Conservation (phyloP, 2,888 invertebrate genomes). For the Caenorhabditis parvicauda region DNA sequence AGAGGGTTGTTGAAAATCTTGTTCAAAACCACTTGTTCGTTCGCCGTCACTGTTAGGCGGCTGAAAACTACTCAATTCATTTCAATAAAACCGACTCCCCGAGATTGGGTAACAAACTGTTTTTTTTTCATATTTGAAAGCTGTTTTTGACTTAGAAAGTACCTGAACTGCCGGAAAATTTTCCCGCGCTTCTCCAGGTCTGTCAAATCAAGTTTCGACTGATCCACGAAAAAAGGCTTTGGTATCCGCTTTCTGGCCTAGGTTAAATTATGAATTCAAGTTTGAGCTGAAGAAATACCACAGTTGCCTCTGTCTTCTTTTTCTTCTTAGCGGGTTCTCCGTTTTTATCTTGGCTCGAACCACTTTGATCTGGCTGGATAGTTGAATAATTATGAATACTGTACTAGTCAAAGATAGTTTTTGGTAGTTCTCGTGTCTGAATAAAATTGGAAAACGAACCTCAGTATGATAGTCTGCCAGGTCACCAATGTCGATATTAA, state of each 20-base stretch:
- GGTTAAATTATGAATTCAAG: no score
- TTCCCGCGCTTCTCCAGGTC: conserved; percentile 44
- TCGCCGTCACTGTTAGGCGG: conserved; percentile 34
- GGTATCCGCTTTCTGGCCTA: conserved; percentile 43
- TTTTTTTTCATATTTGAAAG: not conserved
- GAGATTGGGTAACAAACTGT: not conserved
- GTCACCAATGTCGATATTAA: conserved; percentile 59
- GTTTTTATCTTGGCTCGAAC: conserved; percentile 6
- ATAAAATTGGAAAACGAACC: not conserved
- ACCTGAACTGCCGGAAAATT: conserved; percentile 59
- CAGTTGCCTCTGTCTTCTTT: conserved; percentile 42
- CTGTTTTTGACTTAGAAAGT: not conserved
- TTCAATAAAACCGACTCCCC: no score
- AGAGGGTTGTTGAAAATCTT: conserved; percentile 29
- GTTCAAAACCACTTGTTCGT: conserved; percentile 34
- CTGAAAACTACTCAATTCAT: conserved; percentile 12
- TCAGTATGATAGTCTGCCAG: conserved; percentile 30
- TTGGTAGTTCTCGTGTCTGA: not conserved
- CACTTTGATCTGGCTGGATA: not conserved
- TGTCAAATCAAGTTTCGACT: conserved; percentile 39
- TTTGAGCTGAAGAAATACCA: no score
- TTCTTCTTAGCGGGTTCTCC: conserved; percentile 52
- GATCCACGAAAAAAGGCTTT: conserved; percentile 57
- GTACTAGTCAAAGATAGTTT: not conserved
- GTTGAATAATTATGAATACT: no score